Evolutionary conservation across 2,888 invertebrate genomes (phyloP), one percentile per base, ranked within the genome.

Genomic region (Lymantria monacha): DNA sequence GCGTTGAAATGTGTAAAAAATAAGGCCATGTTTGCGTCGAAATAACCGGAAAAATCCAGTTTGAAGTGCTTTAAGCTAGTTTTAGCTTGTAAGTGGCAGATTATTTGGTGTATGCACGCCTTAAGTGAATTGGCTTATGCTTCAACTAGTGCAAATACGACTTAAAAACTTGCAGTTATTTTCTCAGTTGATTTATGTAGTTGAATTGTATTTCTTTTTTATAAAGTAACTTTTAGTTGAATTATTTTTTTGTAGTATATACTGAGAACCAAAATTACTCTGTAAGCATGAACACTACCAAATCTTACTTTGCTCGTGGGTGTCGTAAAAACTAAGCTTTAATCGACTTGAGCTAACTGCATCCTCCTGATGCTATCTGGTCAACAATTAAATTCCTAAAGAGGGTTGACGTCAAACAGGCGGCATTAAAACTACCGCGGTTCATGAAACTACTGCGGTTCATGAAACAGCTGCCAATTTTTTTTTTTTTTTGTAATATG

Each of bases 11-110:
- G 54, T 60, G 51, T 51, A 51, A 61, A 62, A 61, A 63, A 65
- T 61, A 63, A 59, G 63, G 57, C 59, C 58, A 59, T 63, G 57
- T 69, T 67, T 62, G 57, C 50, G 61, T 63, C 61, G 46, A 52
- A 55, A 60, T 60, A 64, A 66, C 41, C 49, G 60, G 68, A 64
- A 67, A 70, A 69, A 70, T 67, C 61, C 53, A 49, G 64, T 65
- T 58, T 48, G 57, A 57, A 54, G 55, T 60, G 63, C 55, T 63
- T 48, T 53, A 2, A 22, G 5, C 22, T 46, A 53, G 59, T 49
- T 53, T 41, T 50, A 38, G 57, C 48, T 41, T 48, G 59, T 72
- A 69, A 74, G 56, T 61, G 36, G 48, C 13, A 60, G 72, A 74
- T 74, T 75, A 74, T 67, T 65, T 68, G 63, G 56, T 66, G 64